Evolutionary conservation across 1,140 invertebrate species (phyloP), one percentile per base, ranked within the genome.

Genomic region (Trichonephila inaurata): DNA sequence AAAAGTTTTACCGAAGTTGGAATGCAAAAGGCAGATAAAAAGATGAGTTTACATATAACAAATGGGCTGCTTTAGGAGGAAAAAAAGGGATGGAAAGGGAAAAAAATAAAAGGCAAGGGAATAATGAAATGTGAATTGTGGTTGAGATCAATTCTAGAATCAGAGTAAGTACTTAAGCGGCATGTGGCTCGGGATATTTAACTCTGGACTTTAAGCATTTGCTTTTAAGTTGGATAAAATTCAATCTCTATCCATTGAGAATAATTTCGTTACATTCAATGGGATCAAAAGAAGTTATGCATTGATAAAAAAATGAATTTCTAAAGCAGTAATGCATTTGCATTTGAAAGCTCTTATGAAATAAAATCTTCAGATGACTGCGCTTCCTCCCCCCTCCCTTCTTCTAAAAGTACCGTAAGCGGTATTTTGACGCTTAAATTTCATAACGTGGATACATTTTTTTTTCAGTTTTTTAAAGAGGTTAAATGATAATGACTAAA

Each of bases 21-120:
- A 93, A 88, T 93, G 92, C 66, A 89, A 61, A 89, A 88, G 92
- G 92, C 92, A 93, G 85, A 93, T 93, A 93, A 93, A 93, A 93
- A 93, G 92, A 93, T 93, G 92, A 28, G 85, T 88, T 88, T 93
- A 88, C 92, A 93, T 93, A 93, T 88, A 88, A 93, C 92, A 93
- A 93, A 93, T 93, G 92, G 92, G 69, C 58, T 81, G 61, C 72
- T 92, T 89, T 72, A 18, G 3, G 60, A 10, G 18, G 61, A 86
- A 40, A 40, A 28, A 40, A 40, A 40, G 33, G 33, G 33, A 40
- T 40, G 33, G 33, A 40, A 40, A 40, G 33, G 86, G 64, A 21
- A 60, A 51, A 69, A 86, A 51, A 60, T 33, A 86, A 51, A 44
- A 86, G 51, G 60, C 24, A n/a, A 64, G n/a, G 83, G 61, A 86